Evolutionary conservation across 2,113 vertebrate genomes (phyloP).

Genomic region (Scolopax mira): DNA sequence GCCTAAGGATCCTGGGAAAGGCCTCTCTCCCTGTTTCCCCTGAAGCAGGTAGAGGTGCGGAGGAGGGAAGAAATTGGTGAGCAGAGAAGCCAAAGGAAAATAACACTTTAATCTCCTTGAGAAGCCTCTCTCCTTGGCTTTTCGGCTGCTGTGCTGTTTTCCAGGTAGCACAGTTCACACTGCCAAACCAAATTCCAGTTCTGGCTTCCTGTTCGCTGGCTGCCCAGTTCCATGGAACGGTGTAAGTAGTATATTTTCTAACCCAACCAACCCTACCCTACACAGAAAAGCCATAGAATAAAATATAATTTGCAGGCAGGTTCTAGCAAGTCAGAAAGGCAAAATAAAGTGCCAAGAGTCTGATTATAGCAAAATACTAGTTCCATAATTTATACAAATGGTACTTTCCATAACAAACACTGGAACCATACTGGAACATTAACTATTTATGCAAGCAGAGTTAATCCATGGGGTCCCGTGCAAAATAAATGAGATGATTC

Average conservation of each 20-base stretch:
- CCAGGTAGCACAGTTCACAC: not conserved
- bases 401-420: conserved; percentile 48
- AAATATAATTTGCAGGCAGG: conserved; percentile 38
- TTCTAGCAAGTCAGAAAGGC: conserved; percentile 36
- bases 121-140: not conserved
- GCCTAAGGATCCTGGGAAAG: not conserved
- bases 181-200: conserved; percentile 28
- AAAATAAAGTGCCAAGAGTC: conserved; percentile 20
- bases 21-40: not conserved
- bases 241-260: not conserved
- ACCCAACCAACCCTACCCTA: not conserved
- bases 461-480: not conserved
- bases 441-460: not conserved
- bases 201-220: not conserved
- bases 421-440: not conserved
- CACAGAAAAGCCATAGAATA: not conserved
- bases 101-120: not conserved
- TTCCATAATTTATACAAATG: conserved; percentile 19
- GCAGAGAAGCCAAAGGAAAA: not conserved
- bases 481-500: not conserved
- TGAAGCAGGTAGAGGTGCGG: not conserved
- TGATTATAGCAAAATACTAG: conserved; percentile 22
- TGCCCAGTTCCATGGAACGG: not conserved
- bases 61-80: not conserved
- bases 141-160: not conserved